phyloP scores from a whole-genome alignment of 53 echinoderm and acorn worm genomes.

The Antedon mediterranea region DNA sequence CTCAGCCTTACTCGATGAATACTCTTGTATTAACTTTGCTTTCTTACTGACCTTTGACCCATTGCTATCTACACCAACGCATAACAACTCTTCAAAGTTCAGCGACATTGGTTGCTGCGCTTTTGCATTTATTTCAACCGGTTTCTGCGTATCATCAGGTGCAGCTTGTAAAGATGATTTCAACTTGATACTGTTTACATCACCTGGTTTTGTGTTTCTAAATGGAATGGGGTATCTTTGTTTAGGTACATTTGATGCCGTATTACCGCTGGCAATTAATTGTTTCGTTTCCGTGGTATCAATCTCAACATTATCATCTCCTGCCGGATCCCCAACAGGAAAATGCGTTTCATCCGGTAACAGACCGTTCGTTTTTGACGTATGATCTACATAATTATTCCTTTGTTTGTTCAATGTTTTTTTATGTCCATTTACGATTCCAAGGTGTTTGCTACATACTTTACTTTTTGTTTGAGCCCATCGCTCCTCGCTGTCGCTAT shows the following conservation, averaged over 20 bases:
- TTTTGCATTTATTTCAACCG: not conserved
- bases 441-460: not conserved
- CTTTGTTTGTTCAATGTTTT: not conserved
- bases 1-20: constrained; percentile 65
- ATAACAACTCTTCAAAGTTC: constrained; percentile 10
- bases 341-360: not conserved
- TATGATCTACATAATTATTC: not conserved
- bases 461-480: not conserved
- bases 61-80: constrained; percentile 31
- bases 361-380: not conserved
- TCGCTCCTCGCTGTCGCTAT: not conserved
- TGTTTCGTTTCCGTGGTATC: not conserved
- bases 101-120: not conserved
- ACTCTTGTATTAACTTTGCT: constrained; percentile 90
- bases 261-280: not conserved
- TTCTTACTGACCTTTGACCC: constrained; percentile 48
- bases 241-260: not conserved
- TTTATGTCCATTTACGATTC: not conserved
- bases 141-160: not conserved
- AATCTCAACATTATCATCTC: not conserved
- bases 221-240: not conserved
- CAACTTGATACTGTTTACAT: not conserved
- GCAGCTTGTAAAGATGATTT: not conserved
- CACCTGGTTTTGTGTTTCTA: not conserved
- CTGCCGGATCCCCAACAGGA: not conserved